Percentiles rank a stretch among this genome's conserved stretches.
phyloP scores from a whole-genome alignment of 2,113 vertebrate species.

The Xiphias gladius region DNA sequence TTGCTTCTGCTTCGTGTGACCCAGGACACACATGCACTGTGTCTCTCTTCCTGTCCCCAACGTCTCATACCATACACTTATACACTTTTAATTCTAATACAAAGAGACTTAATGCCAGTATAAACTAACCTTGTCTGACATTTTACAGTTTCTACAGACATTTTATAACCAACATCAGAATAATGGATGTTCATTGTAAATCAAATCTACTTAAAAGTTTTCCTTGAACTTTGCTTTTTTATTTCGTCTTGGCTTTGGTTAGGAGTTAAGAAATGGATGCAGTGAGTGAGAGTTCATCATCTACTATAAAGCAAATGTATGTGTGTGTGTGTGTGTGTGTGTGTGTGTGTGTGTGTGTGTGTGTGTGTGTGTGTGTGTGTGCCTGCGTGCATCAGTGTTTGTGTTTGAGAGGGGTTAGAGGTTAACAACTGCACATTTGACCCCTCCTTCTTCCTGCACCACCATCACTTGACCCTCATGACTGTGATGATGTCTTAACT shows the following conservation, averaged over 20 bases:
- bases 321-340: not conserved
- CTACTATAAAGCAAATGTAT: not conserved
- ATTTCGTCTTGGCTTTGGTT: not conserved
- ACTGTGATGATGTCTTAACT: constrained; percentile 76
- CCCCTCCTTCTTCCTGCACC: constrained; percentile 46
- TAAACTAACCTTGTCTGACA: not conserved
- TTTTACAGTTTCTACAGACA: not conserved
- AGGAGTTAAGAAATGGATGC: constrained; percentile 2
- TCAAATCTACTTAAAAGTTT: not conserved
- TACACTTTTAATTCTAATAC: not conserved
- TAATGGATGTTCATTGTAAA: not conserved
- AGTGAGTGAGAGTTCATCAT: constrained; percentile 3
- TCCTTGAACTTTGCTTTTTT: constrained; percentile 1
- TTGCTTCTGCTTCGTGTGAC: not conserved
- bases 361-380: constrained; percentile 37
- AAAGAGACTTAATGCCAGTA: not conserved
- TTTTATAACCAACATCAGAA: constrained; percentile 10
- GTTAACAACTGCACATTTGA: constrained; percentile 43
- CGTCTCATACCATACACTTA: too few relatives aligned
- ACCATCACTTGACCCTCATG: constrained; percentile 69
- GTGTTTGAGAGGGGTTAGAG: constrained; percentile 32
- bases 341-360: constrained; percentile 1
- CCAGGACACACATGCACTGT: not conserved
- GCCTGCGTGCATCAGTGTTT: constrained; percentile 20
- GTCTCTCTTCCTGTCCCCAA: not conserved